Evolutionary conservation across 2,797 vertebrate species (phyloP).

Genomic region (Danio kyathit): DNA sequence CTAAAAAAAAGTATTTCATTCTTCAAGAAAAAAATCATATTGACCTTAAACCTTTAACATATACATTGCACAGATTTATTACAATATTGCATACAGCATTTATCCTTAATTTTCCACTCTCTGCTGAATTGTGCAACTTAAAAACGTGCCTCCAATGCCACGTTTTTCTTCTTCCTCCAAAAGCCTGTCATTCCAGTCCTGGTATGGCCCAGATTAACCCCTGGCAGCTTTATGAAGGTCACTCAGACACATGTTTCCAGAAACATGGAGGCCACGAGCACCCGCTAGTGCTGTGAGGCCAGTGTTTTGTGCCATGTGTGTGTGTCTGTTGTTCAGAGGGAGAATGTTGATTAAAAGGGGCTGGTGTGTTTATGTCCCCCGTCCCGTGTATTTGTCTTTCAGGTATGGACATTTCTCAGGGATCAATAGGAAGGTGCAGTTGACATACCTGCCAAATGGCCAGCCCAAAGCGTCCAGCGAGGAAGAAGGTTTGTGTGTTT

Average conservation of each 20-base stretch:
- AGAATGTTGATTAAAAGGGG: slow-evolving; percentile 29
- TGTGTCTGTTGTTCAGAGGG: slow-evolving; percentile 32
- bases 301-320: slow-evolving; percentile 43
- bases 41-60: too few relatives aligned
- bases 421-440: slow-evolving; percentile 97
- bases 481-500: slow-evolving; percentile 85
- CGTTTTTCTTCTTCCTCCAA: slow-evolving; percentile 50
- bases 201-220: slow-evolving; percentile 57
- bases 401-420: slow-evolving; percentile 99
- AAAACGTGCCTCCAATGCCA: slow-evolving; percentile 33
- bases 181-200: slow-evolving; percentile 25
- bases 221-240: slow-evolving; percentile 46
- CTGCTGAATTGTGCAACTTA: slow-evolving; percentile 17
- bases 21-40: too few relatives aligned
- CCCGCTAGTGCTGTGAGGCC: slow-evolving; percentile 35
- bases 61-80: too few relatives aligned
- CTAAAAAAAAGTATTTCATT: not conserved
- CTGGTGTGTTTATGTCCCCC: slow-evolving; percentile 35
- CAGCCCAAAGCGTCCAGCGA: slow-evolving; percentile 91
- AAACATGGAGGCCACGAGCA: slow-evolving; percentile 57
- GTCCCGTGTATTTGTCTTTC: slow-evolving; percentile 48
- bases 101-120: slow-evolving; percentile 2
- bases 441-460: slow-evolving; percentile 93
- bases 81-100: not conserved
- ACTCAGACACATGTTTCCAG: slow-evolving; percentile 48